Base-by-base conservation (phyloP, 2,113 vertebrate species). In the Nothocercus nigrocapillus region DNA sequence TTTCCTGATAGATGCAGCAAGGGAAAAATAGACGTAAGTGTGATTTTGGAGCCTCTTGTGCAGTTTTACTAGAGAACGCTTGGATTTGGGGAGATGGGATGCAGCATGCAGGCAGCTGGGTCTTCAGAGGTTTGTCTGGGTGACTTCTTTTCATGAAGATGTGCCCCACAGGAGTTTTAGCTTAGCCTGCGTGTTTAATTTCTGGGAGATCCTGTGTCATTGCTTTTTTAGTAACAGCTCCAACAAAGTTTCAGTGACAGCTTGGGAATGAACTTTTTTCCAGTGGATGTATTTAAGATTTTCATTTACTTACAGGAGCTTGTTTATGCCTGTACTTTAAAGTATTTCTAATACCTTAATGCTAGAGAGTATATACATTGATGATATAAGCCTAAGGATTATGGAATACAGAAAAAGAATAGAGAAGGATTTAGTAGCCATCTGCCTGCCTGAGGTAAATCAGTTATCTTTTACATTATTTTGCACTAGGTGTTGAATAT, bases 381-480 rank as follows among this genome's bases (percentile, higher is more conserved):
- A 69, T 80, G 61, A 44, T 68, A 77, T 6, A 94, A 89, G 27
- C 18, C 38, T 14, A 62, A 44, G 25, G 88, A 80, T 77, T 81
- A 32, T 34, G 76, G 6, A 28, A 40, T 56, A 22, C 47, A 69
- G 34, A 64, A 88, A 49, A 45, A 49, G 73, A 90, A 69, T 11
- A 13, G 62, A 75, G 74, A 82, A 76, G 36, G 3, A 80, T 77
- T 81, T 92, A 67, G 45, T 67, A 94, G 62, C 82, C 68, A 81
- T 90, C 92, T 94, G 73, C 61, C 76, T 83, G 64, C 64, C 88
- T 83, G 61, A 91, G 93, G 79, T 64, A 75, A 93, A 62, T 51
- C 36, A 53, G 64, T 68, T 86, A 81, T 88, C 88, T 91, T 94
- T 82, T 77, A 64, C 42, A 25, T 63, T 91, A 45, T 85, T 94